Percentiles rank a stretch among this genome's conserved stretches.
These are phyloP conservation scores for Bombylius discolor DNA, from an alignment of 2,888 invertebrate species.

Conservation along the genomic window DNA sequence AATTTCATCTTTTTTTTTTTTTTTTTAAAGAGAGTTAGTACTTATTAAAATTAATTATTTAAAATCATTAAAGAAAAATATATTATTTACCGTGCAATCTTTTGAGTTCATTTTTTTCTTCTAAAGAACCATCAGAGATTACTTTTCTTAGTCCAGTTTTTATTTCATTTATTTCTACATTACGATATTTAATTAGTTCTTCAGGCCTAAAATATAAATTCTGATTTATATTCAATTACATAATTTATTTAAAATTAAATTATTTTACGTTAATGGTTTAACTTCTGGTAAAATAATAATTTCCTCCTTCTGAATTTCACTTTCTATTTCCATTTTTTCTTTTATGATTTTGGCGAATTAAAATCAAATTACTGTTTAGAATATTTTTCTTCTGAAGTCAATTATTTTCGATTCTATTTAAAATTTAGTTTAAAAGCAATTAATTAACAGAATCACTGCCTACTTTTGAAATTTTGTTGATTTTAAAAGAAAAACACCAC, in stretches of 20 bases:
- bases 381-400: no score
- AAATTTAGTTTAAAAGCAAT: no score
- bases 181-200: background rate
- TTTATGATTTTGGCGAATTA: no score
- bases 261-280: background rate
- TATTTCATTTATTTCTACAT: background rate
- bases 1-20: slow-evolving; percentile 21
- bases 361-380: no score
- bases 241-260: no score
- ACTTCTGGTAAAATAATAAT: background rate
- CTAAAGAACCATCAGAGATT: slow-evolving; percentile 1
- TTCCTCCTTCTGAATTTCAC: background rate
- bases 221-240: no score
- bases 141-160: slow-evolving; percentile 5
- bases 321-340: no score
- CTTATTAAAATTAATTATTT: background rate
- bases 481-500: no score
- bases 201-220: slow-evolving; percentile 3
- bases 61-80: background rate
- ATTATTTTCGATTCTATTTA: no score
- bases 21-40: background rate
- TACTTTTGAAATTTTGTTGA: no score
- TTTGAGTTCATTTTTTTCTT: slow-evolving; percentile 3
- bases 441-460: no score
- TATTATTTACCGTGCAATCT: background rate